phyloP scores from a whole-genome alignment of 2,888 invertebrate genomes.

The Octonoba sinensis region DNA sequence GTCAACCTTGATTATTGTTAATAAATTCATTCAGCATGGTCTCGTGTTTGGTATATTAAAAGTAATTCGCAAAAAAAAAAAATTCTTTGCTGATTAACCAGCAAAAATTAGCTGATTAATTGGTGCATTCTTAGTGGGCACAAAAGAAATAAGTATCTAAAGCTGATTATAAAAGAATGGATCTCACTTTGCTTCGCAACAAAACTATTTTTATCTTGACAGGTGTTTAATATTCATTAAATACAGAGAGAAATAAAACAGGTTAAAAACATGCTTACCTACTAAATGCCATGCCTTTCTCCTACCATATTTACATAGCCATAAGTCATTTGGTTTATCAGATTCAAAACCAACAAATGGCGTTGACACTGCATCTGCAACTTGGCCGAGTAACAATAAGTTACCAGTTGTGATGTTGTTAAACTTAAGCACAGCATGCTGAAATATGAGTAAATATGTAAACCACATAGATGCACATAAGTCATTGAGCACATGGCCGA shows the following conservation, averaged over 20 bases:
- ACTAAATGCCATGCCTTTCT: slow-evolving; percentile 75
- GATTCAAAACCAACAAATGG: slow-evolving; percentile 89
- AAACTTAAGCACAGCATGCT: slow-evolving; percentile 63
- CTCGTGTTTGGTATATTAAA: too few relatives aligned
- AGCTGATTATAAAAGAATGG: too few relatives aligned
- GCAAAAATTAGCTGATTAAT: too few relatives aligned
- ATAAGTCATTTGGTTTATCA: slow-evolving; percentile 77
- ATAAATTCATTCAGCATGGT: too few relatives aligned
- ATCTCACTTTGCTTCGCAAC: too few relatives aligned
- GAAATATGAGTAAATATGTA: slow-evolving; percentile 76
- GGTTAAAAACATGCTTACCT: slow-evolving; percentile 41
- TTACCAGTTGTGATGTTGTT: slow-evolving; percentile 65
- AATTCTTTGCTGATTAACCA: too few relatives aligned
- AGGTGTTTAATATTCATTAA: too few relatives aligned
- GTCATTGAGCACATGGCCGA: slow-evolving; percentile 93
- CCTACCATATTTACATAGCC: slow-evolving; percentile 71
- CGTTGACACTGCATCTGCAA: slow-evolving; percentile 87
- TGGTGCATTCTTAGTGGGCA: too few relatives aligned
- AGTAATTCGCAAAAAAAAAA: too few relatives aligned
- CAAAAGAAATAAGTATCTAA: too few relatives aligned
- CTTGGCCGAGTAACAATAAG: slow-evolving; percentile 73
- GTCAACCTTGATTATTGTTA: too few relatives aligned
- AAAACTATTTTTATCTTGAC: too few relatives aligned
- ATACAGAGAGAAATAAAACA: neutral
- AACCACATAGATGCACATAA: slow-evolving; percentile 96